phyloP scores from a whole-genome alignment of 2,888 invertebrate genomes.

The Drosophila longiperda region DNA sequence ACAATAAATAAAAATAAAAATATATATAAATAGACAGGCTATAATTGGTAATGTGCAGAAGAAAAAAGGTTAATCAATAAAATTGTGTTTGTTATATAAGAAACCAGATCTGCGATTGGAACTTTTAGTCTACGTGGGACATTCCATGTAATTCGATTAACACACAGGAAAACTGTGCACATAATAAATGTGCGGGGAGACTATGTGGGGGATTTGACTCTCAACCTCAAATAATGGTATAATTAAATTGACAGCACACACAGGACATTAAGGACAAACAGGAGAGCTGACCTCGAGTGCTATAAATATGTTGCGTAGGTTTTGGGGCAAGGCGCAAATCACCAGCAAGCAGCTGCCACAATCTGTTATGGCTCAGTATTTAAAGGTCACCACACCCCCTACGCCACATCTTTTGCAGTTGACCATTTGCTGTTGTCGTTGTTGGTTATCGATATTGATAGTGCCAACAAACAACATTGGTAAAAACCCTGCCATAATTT shows the following conservation, averaged over 20 bases:
- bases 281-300: constrained; percentile 28
- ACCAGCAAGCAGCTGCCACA: constrained; percentile 35
- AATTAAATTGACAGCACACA: constrained; percentile 62
- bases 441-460: constrained; percentile 29
- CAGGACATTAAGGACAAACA: constrained; percentile 11
- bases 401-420: constrained; percentile 10
- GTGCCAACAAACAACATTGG: constrained; percentile 15
- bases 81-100: background rate
- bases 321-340: constrained; percentile 1
- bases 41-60: background rate
- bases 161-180: constrained; percentile 55
- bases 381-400: constrained; percentile 8
- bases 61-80: background rate
- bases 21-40: background rate
- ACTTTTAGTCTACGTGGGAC: background rate
- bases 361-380: constrained; percentile 8
- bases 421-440: constrained; percentile 10
- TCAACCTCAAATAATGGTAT: constrained; percentile 64
- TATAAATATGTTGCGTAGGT: constrained; percentile 29
- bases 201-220: background rate
- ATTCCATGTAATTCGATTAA: constrained; percentile 58
- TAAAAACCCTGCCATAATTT: constrained; percentile 44
- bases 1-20: too few relatives aligned
- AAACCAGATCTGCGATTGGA: background rate
- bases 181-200: constrained; percentile 27